Base-by-base conservation (phyloP, 1,140 invertebrate genomes). In the Drosophila nigromelanica region DNA sequence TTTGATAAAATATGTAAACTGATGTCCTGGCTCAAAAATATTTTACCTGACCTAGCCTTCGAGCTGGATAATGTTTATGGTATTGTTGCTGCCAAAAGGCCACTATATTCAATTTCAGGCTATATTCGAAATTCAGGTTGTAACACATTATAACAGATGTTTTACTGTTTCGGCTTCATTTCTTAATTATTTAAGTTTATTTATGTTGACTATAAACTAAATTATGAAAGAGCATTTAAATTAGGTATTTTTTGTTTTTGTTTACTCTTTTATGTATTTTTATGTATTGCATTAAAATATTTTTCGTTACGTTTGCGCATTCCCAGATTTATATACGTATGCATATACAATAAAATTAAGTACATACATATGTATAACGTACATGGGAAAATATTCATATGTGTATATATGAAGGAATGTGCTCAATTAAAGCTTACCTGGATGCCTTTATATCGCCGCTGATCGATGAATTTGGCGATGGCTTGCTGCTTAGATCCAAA, bases 401-500 rank as follows among this genome's bases (percentile, higher is more conserved):
- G 21, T 24, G 21, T 24, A 69, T 61, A 24, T 55, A 48, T 21
- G 7, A 21, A 14, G 14, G 4, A 58, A 11, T 21, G 7, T 21
- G n/a, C 4, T 14, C 8, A 45, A 12, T 30, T 52, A 24, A 27
- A 73, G 89, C 90, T 86, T 60, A 91, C 83, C 90, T 85, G 71
- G 71, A 71, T 70, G 81, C 71, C 76, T 91, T 91, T 35, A 85
- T 73, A 77, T 91, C 90, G 61, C 89, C 82, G 66, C 90, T 91
- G 67, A 80, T 86, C 66, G 90, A 91, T 74, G 90, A 91, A 71
- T 91, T 91, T 47, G 90, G 63, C 74, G 91, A 93, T 50, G 93
- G 93, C 80, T 96, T 96, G 78, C 95, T 95, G 92, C 96, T 96
- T 80, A 97, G 94, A 93, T 96, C 96, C 73, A 96, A 93, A 21